Percentiles rank a stretch among this genome's conserved stretches.
phyloP scores from a whole-genome alignment of 1,140 invertebrate species.

The Vanessa atalanta region DNA sequence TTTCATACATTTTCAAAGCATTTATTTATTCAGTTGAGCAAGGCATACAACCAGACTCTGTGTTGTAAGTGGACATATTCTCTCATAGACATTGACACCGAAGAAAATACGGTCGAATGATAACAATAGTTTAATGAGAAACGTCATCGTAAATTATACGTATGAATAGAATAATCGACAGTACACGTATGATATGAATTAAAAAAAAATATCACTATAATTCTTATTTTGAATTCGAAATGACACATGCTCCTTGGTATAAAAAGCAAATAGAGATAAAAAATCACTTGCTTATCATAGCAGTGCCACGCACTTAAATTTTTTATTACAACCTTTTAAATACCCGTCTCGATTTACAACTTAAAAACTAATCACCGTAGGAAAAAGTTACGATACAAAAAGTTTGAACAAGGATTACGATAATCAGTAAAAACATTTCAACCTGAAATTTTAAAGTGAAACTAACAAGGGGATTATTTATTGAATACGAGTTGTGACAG shows the following conservation, averaged over 20 bases:
- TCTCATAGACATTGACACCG: no score
- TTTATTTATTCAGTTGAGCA: no score
- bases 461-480: not conserved
- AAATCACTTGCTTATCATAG: conserved; percentile 34
- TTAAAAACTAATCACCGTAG: conserved; percentile 51
- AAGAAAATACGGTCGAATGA: no score
- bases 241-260: not conserved
- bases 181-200: no score
- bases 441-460: not conserved
- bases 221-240: not conserved
- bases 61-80: no score
- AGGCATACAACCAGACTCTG: no score
- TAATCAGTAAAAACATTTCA: conserved; percentile 2
- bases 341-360: conserved; percentile 51
- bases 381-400: conserved; percentile 22
- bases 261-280: conserved; percentile 17
- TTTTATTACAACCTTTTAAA: conserved; percentile 43
- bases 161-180: no score
- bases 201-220: no score
- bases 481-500: not conserved
- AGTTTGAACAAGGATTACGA: conserved; percentile 15
- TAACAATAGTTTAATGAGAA: no score
- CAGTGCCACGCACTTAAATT: conserved; percentile 28
- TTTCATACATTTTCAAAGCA: no score
- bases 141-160: no score